Percentiles rank a stretch among this genome's conserved stretches.
phyloP scores from a whole-genome alignment of 2,888 invertebrate genomes.

The Ectemnius cavifrons region DNA sequence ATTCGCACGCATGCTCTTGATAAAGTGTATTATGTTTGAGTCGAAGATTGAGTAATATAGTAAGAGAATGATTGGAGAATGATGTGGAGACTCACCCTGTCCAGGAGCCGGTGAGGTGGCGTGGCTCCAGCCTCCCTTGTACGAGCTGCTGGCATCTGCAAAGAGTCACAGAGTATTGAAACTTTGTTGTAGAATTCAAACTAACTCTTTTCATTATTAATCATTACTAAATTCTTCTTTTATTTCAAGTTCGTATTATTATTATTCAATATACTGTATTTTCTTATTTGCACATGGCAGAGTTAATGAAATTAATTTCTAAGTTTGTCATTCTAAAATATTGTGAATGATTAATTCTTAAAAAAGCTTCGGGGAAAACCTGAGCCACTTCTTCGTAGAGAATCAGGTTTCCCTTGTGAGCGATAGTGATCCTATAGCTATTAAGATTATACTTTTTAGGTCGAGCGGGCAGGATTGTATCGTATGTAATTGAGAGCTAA shows the following conservation, averaged over 20 bases:
- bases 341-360: too few species aligned
- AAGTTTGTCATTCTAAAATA: too few species aligned
- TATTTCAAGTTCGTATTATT: not conserved
- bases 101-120: conserved; percentile 77
- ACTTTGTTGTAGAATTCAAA: too few species aligned
- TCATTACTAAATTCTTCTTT: too few species aligned
- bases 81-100: conserved; percentile 70
- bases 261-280: not conserved
- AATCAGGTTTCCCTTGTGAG: not conserved
- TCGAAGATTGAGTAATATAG: not conserved
- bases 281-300: too few species aligned
- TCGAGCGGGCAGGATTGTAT: conserved; percentile 52
- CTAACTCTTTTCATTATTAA: not conserved
- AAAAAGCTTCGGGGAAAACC: too few species aligned
- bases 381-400: too few species aligned
- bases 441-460: conserved; percentile 54
- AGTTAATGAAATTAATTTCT: too few species aligned
- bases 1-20: too few species aligned
- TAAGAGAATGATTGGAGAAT: not conserved
- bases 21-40: too few species aligned
- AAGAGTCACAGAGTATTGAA: conserved; percentile 31
- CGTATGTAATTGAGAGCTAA: conserved; percentile 58
- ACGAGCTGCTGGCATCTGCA: conserved; percentile 77
- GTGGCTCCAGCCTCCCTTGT: conserved; percentile 78
- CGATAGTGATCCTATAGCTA: conserved; percentile 28